Percentiles rank a stretch among this genome's conserved stretches.
Conservation (phyloP, 2,113 vertebrate genomes). For the Bambusicola thoracicus region DNA sequence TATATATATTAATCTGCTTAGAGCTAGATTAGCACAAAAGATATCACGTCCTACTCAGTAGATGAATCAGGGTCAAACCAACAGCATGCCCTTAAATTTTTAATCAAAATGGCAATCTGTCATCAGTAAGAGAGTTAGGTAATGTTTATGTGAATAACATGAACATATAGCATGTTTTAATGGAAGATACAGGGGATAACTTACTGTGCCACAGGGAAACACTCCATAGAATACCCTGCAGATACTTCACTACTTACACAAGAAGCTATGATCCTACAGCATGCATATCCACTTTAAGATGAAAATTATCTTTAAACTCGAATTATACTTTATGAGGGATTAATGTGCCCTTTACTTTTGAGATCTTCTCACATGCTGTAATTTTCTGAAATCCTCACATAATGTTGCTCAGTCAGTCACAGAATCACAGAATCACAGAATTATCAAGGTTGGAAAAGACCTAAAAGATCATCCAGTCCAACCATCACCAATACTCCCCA, state of each 20-base stretch:
- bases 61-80: constrained; percentile 53
- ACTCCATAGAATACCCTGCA: neutral
- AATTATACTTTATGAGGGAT: neutral
- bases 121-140: constrained; percentile 11
- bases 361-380: neutral
- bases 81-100: constrained; percentile 45
- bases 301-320: neutral
- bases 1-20: constrained; percentile 1
- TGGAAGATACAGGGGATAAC: constrained; percentile 6
- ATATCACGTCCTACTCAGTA: constrained; percentile 34
- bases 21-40: constrained; percentile 47
- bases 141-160: neutral
- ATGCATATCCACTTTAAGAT: neutral
- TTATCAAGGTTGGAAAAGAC: too few relatives aligned
- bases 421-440: too few relatives aligned
- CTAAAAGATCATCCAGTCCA: too few relatives aligned
- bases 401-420: neutral
- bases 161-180: neutral
- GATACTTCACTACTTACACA: neutral
- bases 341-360: neutral
- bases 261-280: neutral
- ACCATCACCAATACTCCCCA: too few relatives aligned
- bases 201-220: neutral
- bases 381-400: neutral
- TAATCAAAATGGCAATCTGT: constrained; percentile 53